Evolutionary conservation across 2,797 vertebrate species (phyloP).

Genomic region (Hylomyscus alleni): DNA sequence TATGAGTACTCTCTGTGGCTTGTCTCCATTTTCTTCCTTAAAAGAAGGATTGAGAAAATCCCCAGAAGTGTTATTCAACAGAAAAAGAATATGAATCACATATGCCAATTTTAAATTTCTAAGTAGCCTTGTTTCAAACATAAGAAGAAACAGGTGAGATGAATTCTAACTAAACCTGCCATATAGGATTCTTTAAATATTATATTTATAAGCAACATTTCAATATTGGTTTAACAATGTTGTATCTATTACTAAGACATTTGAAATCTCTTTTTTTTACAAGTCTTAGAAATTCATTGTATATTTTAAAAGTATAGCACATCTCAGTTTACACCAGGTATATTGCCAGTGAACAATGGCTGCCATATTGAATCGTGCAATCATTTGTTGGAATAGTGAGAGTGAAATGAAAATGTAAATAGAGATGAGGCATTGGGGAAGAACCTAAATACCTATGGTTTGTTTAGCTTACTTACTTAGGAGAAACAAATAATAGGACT

Average conservation of each 20-base stretch:
- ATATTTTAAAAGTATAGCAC: neutral
- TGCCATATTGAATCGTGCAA: neutral
- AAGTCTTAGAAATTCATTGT: neutral
- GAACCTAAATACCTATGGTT: neutral
- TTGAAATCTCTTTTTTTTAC: neutral
- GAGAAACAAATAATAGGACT: neutral
- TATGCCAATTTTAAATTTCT: neutral
- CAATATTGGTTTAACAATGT: neutral
- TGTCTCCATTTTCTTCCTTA: neutral
- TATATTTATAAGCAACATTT: neutral
- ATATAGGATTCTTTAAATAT: neutral
- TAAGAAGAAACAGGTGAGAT: neutral
- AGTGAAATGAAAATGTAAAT: neutral
- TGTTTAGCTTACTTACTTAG: neutral
- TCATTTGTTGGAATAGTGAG: neutral
- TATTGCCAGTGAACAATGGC: neutral
- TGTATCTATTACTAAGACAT: neutral
- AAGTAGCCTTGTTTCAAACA: conserved; percentile 6
- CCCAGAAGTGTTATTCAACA: neutral
- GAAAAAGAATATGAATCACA: neutral
- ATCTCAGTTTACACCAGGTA: neutral
- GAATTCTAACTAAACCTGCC: neutral
- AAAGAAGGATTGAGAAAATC: neutral
- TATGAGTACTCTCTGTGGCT: neutral
- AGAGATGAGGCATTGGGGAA: neutral